phyloP scores from a whole-genome alignment of 2,113 vertebrate species.

The Phalacrocorax aristotelis region DNA sequence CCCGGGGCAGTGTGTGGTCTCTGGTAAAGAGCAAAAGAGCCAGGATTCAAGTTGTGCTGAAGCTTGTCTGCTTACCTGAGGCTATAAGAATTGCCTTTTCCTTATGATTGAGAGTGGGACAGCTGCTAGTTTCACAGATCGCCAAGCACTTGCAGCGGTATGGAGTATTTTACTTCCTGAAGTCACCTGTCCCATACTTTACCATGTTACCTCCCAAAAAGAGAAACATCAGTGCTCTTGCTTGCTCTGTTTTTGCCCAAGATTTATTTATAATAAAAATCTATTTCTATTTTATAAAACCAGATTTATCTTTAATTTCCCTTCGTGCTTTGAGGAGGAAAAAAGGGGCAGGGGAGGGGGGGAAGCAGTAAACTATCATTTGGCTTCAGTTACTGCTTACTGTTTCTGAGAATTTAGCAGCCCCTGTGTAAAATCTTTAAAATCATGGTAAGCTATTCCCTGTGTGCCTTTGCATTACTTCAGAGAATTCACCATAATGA shows the following conservation, averaged over 20 bases:
- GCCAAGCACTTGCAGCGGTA: background rate
- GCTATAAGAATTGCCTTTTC: background rate
- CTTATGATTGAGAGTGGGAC: background rate
- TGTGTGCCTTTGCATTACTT: background rate
- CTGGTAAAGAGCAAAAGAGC: background rate
- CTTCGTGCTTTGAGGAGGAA: background rate
- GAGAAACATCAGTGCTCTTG: background rate
- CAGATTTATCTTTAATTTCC: background rate
- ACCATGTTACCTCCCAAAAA: background rate
- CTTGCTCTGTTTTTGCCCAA: background rate
- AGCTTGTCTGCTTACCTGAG: background rate
- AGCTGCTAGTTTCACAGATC: conserved; percentile 17
- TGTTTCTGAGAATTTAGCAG: background rate
- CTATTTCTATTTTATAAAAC: background rate
- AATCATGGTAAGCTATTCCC: background rate
- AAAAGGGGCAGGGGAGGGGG: background rate
- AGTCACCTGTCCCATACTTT: background rate
- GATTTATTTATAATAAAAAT: background rate
- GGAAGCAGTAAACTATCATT: background rate
- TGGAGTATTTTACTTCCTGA: background rate
- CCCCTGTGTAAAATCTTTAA: background rate
- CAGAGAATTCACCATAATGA: background rate
- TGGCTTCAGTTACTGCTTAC: background rate
- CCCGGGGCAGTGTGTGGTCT: background rate
- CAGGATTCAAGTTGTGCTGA: background rate